Evolutionary conservation across 2,888 invertebrate species (phyloP).

Genomic region (Bedellia somnulentella): DNA sequence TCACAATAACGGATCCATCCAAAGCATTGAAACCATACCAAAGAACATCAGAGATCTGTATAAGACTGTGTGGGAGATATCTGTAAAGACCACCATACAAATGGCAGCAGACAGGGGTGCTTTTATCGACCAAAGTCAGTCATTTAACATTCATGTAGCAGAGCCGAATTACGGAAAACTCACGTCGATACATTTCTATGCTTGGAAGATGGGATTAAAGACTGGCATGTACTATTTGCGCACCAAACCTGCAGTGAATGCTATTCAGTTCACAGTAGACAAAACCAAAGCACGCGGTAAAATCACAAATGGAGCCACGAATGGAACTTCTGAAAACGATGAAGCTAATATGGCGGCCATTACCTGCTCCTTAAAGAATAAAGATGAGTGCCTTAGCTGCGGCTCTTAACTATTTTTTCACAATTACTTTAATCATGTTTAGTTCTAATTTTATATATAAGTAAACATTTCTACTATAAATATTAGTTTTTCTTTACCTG

Average conservation of each 20-base stretch:
- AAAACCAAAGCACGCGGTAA: slow-evolving; percentile 57
- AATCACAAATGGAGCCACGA: slow-evolving; percentile 15
- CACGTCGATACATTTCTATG: slow-evolving; percentile 97
- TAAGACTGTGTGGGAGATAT: slow-evolving; percentile 97
- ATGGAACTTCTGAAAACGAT: slow-evolving; percentile 27
- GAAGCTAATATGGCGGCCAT: slow-evolving; percentile 71
- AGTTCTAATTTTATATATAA: background rate
- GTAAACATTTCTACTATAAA: too few relatives aligned
- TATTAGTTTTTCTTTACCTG: too few relatives aligned
- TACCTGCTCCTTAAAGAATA: slow-evolving; percentile 84
- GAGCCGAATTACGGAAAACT: slow-evolving; percentile 91
- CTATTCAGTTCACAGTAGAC: slow-evolving; percentile 97
- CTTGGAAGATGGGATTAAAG: slow-evolving; percentile 95
- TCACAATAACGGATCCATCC: slow-evolving; percentile 89
- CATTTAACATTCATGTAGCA: slow-evolving; percentile 95
- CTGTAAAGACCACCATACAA: slow-evolving; percentile 87
- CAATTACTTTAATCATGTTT: background rate
- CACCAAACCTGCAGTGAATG: slow-evolving; percentile 94
- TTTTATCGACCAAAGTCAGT: slow-evolving; percentile 98
- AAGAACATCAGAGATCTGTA: slow-evolving; percentile 83
- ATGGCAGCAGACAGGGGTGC: slow-evolving; percentile 99
- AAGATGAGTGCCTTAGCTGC: slow-evolving; percentile 86
- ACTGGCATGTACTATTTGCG: slow-evolving; percentile 99
- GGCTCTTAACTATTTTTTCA: slow-evolving; percentile 61
- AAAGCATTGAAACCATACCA: slow-evolving; percentile 83